Percentiles rank a stretch among this genome's conserved stretches.
Evolutionary conservation across 1,140 invertebrate species (phyloP).

Genomic region (Drosophila tristis): DNA sequence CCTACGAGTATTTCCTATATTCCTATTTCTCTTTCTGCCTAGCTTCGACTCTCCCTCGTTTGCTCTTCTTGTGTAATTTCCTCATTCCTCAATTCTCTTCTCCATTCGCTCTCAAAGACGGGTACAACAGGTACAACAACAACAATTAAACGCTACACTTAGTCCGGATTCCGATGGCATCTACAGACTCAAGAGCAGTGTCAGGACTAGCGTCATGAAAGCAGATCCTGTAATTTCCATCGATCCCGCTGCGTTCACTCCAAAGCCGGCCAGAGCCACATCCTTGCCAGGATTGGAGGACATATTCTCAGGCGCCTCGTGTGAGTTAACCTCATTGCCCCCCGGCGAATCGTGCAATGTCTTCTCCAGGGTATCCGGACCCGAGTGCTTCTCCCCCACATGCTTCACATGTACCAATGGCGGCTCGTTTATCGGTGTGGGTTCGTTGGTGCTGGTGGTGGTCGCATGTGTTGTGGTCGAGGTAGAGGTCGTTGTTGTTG

Average conservation of each 20-base stretch:
- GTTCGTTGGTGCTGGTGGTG: conserved; percentile 85
- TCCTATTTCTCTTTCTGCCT: conserved; percentile 22
- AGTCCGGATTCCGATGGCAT: conserved; percentile 54
- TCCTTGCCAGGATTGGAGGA: conserved; percentile 62
- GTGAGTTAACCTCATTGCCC: conserved; percentile 66
- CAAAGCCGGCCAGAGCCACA: conserved; percentile 68
- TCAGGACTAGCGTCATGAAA: conserved; percentile 35
- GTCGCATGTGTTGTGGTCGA: conserved; percentile 87
- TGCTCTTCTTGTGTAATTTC: neutral
- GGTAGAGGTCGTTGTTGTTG: conserved; percentile 89
- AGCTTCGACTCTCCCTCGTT: conserved; percentile 1
- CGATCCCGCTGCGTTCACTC: conserved; percentile 23
- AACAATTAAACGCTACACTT: conserved; percentile 83
- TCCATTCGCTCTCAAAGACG: conserved; percentile 66
- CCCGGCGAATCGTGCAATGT: conserved; percentile 68
- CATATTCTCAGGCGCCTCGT: conserved; percentile 78
- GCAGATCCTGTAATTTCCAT: conserved; percentile 7
- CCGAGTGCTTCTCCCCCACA: conserved; percentile 67
- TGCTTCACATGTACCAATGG: conserved; percentile 76
- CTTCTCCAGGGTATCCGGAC: conserved; percentile 74
- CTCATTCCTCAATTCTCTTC: neutral
- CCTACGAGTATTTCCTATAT: conserved; percentile 18
- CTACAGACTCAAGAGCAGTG: conserved; percentile 62
- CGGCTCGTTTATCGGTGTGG: conserved; percentile 81
- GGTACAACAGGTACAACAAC: conserved; percentile 84